Evolutionary conservation across 2,113 vertebrate species (phyloP), one percentile per base, ranked within the genome.

Genomic region (rabbit (Oryctolagus cuniculus)): DNA sequence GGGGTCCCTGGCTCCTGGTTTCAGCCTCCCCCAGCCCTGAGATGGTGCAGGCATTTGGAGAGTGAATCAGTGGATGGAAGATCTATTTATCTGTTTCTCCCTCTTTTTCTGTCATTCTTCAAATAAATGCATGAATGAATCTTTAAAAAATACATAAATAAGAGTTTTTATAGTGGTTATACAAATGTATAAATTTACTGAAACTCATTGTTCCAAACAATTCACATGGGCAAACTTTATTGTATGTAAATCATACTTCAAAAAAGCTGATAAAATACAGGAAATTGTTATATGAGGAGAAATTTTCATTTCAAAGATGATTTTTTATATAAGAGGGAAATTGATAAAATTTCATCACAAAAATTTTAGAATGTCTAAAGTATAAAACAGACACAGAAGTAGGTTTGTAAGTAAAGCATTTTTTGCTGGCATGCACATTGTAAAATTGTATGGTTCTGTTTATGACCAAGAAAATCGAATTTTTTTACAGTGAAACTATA

Each of bases 401-500:
- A 86, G 15, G 63, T 38, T 49, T 96, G 73, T 27, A 80, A 82
- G 38, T 72, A 87, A 96, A 88, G 13, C 53, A 69, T 86, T 58
- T 44, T 88, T 95, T 63, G 29, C 19, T 51, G 70, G 8, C 63
- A 66, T 69, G 25, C 27, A 63, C 92, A 86, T 51, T 96, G 11
- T 64, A 70, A 95, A 97, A 93, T 93, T 91, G 80, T 78, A 51
- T 84, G n/a, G 25, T 93, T 93, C 51, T 89, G 53, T 96, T 96
- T 97, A 96, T 25, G 31, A 83, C 67, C 63, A 86, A 91, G 80
- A 88, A 89, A 94, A 93, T 78, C 51, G 3, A 96, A 86, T 36
- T 84, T 97, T 97, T 96, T 96, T 82, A 93, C 84, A 93, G 58
- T 63, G 49, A 90, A 96, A 82, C 51, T 93, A 34, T 69, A 67